Evolutionary conservation across 2,797 vertebrate genomes (phyloP).

Genomic region (Sebastolobus altivelis): DNA sequence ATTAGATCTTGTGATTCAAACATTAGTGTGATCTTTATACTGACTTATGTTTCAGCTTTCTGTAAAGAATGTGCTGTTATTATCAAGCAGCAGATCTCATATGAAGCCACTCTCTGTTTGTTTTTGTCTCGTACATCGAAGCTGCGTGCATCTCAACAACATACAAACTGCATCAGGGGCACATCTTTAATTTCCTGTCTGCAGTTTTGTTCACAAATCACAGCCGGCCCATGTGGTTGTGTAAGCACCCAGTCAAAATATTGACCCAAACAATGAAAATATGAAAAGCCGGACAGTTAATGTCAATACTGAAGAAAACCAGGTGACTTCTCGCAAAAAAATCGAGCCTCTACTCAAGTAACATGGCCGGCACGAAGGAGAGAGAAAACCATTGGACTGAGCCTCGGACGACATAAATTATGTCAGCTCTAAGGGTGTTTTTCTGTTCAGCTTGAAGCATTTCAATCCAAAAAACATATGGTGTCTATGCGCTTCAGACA

Average conservation of each 20-base stretch:
- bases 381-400: slow-evolving; percentile 58
- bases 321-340: slow-evolving; percentile 28
- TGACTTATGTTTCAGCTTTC: slow-evolving; percentile 15
- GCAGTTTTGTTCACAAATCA: slow-evolving; percentile 9
- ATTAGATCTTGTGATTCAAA: slow-evolving; percentile 37
- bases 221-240: neutral
- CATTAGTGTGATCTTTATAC: neutral
- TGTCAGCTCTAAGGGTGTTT: slow-evolving; percentile 73
- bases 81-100: slow-evolving; percentile 7
- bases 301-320: slow-evolving; percentile 38
- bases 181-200: slow-evolving; percentile 1
- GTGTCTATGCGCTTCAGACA: slow-evolving; percentile 73
- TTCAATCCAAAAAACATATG: slow-evolving; percentile 85
- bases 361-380: slow-evolving; percentile 35
- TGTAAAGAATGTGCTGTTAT: slow-evolving; percentile 1
- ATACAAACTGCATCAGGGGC: neutral
- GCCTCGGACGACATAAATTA: slow-evolving; percentile 77
- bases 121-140: slow-evolving; percentile 12
- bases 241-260: slow-evolving; percentile 10
- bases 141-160: neutral
- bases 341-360: slow-evolving; percentile 23
- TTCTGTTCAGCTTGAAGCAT: slow-evolving; percentile 73
- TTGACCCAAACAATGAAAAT: slow-evolving; percentile 18
- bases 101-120: neutral
- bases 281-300: slow-evolving; percentile 20